Evolutionary conservation across 92 coral and sea anemone genomes (phyloP).

Genomic region (Phenganax stokvisi): DNA sequence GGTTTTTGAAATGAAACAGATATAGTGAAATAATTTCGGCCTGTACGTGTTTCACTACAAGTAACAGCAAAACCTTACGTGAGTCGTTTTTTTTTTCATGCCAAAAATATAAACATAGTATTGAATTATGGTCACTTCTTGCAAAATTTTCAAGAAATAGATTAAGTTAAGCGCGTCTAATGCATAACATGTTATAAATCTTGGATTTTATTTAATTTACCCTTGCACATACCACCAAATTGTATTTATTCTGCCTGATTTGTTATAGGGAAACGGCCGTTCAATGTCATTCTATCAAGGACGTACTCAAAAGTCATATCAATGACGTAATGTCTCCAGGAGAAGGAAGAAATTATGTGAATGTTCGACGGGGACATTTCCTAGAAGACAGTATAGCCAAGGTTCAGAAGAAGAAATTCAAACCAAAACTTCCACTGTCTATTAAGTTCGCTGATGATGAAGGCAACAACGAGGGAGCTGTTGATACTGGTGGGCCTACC

Average conservation of each 20-base stretch:
- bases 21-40: not conserved
- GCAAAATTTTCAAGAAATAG: not conserved
- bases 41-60: not conserved
- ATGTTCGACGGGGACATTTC: conserved; percentile 32
- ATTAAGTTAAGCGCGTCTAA: not conserved
- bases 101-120: not conserved
- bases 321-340: conserved; percentile 19
- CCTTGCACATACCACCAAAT: conserved; percentile 3
- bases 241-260: not conserved
- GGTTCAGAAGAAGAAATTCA: conserved; percentile 14
- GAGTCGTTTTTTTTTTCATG: conserved; percentile 2
- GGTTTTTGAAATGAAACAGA: not conserved
- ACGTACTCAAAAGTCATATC: conserved; percentile 28
- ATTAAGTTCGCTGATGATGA: conserved; percentile 30
- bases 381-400: conserved; percentile 28
- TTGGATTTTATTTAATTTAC: not conserved
- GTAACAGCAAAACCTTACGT: not conserved
- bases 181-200: not conserved
- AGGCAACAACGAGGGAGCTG: conserved; percentile 26
- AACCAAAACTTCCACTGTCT: conserved; percentile 25
- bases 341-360: conserved; percentile 18
- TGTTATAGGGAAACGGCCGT: conserved; percentile 5
- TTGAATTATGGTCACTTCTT: not conserved
- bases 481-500: conserved; percentile 31
- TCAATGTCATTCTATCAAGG: conserved; percentile 18